Base-by-base conservation (phyloP, 2,888 invertebrate species). In the Folsomia manolachei region DNA sequence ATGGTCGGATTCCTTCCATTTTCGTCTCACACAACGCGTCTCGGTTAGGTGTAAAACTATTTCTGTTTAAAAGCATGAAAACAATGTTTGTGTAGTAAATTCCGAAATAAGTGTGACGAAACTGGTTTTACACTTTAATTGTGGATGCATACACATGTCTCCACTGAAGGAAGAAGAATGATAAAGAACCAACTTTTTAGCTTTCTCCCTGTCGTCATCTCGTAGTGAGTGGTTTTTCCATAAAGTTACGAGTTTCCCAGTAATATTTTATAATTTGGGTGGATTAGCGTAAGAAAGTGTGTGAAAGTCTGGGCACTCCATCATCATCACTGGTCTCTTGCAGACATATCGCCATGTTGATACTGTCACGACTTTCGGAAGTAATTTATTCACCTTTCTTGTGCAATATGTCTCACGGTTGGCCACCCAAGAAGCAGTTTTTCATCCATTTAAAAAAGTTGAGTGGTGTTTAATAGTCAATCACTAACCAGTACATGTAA, bases 331-430 rank as follows among this genome's bases (percentile, higher is more conserved):
- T n/a, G 24, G 53, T 53, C 56, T 56, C 60, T n/a, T 24, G 26
- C 18, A 25, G 67, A 67, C 67, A 67, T 60, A 67, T 67, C 67
- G 24, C 67, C 52, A 24, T 67, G 67, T 67, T 67, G 67, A 67
- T 67, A 67, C 67, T 67, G 67, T 67, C 67, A 67, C 67, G 56
- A 19, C 60, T 56, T 60, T 67, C 67, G 67, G 67, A 67, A 67
- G 67, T 56, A 67, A 67, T 67, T 67, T 67, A 67, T 67, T 67
- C 67, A 64, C 66, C 66, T 27, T 39, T n/a, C 7, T 51, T 9
- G 39, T 39, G 39, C 39, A 39, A 39, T 39, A 39, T 39, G 39
- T 39, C 39, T 14, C 39, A 39, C 39, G 39, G 39, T 39, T 39
- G 4, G 39, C 39, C 39, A 39, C 39, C 39, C 4, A 39, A 39